A percentile compares a stretch with the other conserved stretches of the same genome.
Conservation (phyloP, 2,888 invertebrate genomes). For the Lumbricus terrestris region DNA sequence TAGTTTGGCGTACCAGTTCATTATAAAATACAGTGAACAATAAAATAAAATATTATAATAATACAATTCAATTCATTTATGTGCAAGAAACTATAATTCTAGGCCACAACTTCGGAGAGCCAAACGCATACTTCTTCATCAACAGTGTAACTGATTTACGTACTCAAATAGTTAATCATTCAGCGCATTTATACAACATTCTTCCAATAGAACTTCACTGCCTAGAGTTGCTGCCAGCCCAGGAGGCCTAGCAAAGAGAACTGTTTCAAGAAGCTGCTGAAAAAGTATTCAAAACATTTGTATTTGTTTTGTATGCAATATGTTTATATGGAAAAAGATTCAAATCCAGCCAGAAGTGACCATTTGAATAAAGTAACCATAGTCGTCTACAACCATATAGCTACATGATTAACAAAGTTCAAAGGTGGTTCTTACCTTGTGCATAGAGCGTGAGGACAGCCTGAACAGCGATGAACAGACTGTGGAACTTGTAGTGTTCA, state of each 20-base stretch:
- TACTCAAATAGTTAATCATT: too few species aligned
- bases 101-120: background rate
- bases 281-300: too few species aligned
- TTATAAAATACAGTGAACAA: background rate
- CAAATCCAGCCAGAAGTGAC: background rate
- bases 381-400: background rate
- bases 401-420: background rate
- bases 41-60: background rate
- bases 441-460: slow-evolving; percentile 93
- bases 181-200: background rate
- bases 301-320: too few species aligned
- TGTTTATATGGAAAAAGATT: background rate
- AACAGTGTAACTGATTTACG: background rate
- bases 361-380: too few species aligned
- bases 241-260: background rate
- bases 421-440: slow-evolving; percentile 66
- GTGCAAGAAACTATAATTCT: too few species aligned
- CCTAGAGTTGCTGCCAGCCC: background rate
- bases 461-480: slow-evolving; percentile 91
- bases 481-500: slow-evolving; percentile 91
- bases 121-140: background rate
- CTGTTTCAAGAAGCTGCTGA: background rate
- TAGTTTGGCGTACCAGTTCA: background rate
- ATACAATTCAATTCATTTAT: background rate
- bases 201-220: background rate